phyloP scores from a whole-genome alignment of 2,888 invertebrate genomes.

The Luffia ferchaultella region DNA sequence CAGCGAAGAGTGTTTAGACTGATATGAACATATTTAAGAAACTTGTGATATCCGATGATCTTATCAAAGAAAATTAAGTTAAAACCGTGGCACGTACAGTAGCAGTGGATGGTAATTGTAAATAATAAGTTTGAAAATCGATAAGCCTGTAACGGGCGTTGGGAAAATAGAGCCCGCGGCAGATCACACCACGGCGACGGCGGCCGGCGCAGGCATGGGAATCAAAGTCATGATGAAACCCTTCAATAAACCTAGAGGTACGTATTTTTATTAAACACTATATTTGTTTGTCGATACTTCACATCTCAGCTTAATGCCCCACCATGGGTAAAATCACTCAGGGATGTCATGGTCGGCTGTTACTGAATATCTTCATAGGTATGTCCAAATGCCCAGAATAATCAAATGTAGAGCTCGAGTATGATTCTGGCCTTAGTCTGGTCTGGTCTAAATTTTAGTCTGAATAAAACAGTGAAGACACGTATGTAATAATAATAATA shows the following conservation, averaged over 20 bases:
- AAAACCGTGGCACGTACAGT: conserved; percentile 22
- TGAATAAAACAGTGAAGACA: no score
- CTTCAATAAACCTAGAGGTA: conserved; percentile 87
- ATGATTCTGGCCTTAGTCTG: no score
- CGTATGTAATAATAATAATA: no score
- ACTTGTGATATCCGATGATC: conserved; percentile 58
- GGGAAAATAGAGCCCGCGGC: conserved; percentile 34
- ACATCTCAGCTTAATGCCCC: conserved; percentile 2
- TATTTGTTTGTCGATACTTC: conserved; percentile 1
- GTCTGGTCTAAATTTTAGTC: no score
- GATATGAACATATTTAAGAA: conserved; percentile 19
- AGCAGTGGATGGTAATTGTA: conserved; percentile 1
- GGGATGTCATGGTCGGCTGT: conserved; percentile 7
- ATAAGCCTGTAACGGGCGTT: conserved; percentile 11
- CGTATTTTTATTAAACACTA: conserved; percentile 24
- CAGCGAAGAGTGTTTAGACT: conserved; percentile 62
- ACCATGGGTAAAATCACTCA: conserved; percentile 6
- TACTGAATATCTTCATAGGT: no score
- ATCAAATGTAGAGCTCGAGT: no score
- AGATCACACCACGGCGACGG: conserved; percentile 41
- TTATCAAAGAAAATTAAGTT: conserved; percentile 39
- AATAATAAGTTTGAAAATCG: neutral
- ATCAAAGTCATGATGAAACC: conserved; percentile 88
- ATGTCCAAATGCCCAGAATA: no score
- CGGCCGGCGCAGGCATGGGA: conserved; percentile 78